Evolutionary conservation across 2,888 invertebrate species (phyloP).

Genomic region (Melitaea athalia): DNA sequence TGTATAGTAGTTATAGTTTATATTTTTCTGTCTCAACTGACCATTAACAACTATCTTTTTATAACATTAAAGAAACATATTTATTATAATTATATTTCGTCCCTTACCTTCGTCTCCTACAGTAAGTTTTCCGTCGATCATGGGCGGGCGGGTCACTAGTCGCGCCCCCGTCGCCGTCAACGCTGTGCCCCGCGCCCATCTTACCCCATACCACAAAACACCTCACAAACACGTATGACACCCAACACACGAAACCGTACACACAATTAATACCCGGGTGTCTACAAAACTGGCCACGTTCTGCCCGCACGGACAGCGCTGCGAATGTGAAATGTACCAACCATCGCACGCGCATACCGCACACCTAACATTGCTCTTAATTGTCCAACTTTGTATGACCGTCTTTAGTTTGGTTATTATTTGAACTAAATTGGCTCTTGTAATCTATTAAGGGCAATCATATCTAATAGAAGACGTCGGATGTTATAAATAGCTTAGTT

Average conservation of each 20-base stretch:
- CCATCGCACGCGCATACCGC: constrained; percentile 68
- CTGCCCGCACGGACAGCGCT: constrained; percentile 67
- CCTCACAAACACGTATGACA: constrained; percentile 71
- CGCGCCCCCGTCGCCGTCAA: constrained; percentile 77
- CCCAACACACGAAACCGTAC: constrained; percentile 45
- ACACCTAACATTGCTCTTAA: constrained; percentile 63
- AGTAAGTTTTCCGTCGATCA: constrained; percentile 65
- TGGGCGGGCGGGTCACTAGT: constrained; percentile 78
- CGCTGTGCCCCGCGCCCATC: constrained; percentile 80
- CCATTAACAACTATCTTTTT: too few relatives aligned
- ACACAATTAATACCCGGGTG: constrained; percentile 34
- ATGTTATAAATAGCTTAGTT: constrained; percentile 1
- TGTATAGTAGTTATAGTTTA: too few relatives aligned
- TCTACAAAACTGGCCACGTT: constrained; percentile 55
- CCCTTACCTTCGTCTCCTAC: constrained; percentile 74
- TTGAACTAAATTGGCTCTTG: constrained; percentile 42
- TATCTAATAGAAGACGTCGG: constrained; percentile 9
- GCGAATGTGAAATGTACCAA: constrained; percentile 79
- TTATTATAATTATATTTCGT: constrained; percentile 10
- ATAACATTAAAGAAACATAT: background rate
- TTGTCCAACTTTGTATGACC: constrained; percentile 60
- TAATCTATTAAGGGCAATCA: constrained; percentile 38
- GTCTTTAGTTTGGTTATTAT: constrained; percentile 32
- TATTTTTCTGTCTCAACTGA: too few relatives aligned
- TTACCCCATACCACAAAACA: constrained; percentile 76